Evolutionary conservation across 2,888 invertebrate genomes (phyloP).

Genomic region (Cephalotes varians): DNA sequence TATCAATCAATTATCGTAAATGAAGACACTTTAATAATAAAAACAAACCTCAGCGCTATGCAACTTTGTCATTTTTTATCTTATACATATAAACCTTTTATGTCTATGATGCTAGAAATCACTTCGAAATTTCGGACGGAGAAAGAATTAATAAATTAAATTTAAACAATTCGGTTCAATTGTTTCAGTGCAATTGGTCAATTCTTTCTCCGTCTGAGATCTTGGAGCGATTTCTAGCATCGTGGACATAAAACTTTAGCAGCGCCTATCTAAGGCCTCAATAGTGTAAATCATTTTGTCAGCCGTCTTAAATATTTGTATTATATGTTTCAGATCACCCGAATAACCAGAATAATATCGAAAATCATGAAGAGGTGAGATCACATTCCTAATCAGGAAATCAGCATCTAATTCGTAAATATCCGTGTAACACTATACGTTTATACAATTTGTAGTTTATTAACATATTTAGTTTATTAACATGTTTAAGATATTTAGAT

Average conservation of each 20-base stretch:
- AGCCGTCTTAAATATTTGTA: neutral
- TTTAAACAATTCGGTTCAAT: too few relatives aligned
- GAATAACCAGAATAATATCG: constrained; percentile 45
- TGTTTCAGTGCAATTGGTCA: too few relatives aligned
- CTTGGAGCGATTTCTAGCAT: too few relatives aligned
- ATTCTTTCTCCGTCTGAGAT: too few relatives aligned
- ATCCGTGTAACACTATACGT: neutral
- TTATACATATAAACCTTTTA: too few relatives aligned
- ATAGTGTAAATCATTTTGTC: neutral
- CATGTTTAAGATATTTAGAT: neutral
- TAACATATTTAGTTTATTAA: neutral
- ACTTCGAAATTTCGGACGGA: too few relatives aligned
- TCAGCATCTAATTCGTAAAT: neutral
- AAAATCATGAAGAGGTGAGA: constrained; percentile 60
- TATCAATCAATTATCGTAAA: neutral
- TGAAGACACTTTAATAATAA: neutral
- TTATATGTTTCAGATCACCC: constrained; percentile 65
- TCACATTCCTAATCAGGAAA: neutral
- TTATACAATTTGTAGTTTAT: neutral
- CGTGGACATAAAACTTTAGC: too few relatives aligned
- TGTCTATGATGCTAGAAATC: too few relatives aligned
- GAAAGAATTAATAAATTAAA: too few relatives aligned
- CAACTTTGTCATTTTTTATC: neutral
- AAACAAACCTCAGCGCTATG: neutral
- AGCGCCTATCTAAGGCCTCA: neutral